phyloP scores from a whole-genome alignment of 2,797 vertebrate species.

The Miichthys miiuy region DNA sequence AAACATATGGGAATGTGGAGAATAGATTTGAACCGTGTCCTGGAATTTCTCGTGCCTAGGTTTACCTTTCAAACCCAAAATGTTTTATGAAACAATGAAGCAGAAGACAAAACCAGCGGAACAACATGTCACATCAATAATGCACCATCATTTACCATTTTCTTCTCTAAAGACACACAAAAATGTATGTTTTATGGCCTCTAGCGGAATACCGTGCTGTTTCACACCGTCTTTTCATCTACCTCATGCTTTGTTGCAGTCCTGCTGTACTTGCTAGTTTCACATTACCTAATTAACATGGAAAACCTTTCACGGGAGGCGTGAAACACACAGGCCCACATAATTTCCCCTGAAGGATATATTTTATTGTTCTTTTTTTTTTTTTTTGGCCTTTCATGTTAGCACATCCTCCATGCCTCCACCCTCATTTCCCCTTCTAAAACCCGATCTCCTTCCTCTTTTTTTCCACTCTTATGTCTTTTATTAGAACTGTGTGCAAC shows the following conservation, averaged over 20 bases:
- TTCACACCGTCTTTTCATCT: slow-evolving; percentile 22
- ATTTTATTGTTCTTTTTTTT: slow-evolving; percentile 40
- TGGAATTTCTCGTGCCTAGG: not conserved
- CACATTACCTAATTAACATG: slow-evolving; percentile 62
- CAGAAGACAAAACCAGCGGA: slow-evolving; percentile 20
- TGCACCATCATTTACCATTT: slow-evolving; percentile 31
- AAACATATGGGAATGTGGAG: slow-evolving; percentile 11
- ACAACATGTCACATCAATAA: slow-evolving; percentile 50
- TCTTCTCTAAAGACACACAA: slow-evolving; percentile 22
- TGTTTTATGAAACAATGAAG: slow-evolving; percentile 5
- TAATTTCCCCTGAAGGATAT: slow-evolving; percentile 58
- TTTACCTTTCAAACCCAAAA: slow-evolving; percentile 17
- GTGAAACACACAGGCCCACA: slow-evolving; percentile 42
- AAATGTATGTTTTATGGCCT: slow-evolving; percentile 28
- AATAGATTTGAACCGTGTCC: slow-evolving; percentile 7
- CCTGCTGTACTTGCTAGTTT: slow-evolving; percentile 58
- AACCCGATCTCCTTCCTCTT: slow-evolving; percentile 30
- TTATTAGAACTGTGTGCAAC: slow-evolving; percentile 48
- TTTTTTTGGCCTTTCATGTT: slow-evolving; percentile 35
- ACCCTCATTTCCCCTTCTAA: slow-evolving; percentile 45
- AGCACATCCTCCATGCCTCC: slow-evolving; percentile 36
- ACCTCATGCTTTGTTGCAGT: slow-evolving; percentile 16
- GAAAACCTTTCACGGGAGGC: slow-evolving; percentile 39
- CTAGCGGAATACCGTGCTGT: slow-evolving; percentile 22
- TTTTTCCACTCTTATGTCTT: slow-evolving; percentile 25